These are phyloP conservation scores for Tympanoctomys barrerae DNA, from an alignment of 2,797 vertebrate species.

Conservation along the genomic window DNA sequence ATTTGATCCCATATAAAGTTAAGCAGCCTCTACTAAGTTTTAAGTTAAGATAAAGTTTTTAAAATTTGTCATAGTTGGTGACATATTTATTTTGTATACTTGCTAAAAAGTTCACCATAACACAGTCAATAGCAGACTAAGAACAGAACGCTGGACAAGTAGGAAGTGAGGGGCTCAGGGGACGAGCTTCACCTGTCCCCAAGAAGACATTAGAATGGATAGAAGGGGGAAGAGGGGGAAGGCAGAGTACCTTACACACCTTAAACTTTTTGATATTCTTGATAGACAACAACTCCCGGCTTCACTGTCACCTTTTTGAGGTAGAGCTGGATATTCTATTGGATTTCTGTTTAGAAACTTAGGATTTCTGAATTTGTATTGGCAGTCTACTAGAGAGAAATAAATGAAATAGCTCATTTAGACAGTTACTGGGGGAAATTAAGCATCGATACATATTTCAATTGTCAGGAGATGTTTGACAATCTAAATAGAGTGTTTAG, in stretches of 20 bases:
- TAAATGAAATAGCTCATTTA: neutral
- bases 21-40: neutral
- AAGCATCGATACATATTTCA: neutral
- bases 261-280: neutral
- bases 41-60: neutral
- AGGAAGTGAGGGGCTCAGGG: neutral
- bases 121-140: neutral
- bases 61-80: neutral
- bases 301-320: neutral
- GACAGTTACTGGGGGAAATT: neutral
- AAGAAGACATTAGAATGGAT: neutral
- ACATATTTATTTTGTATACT: neutral
- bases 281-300: neutral
- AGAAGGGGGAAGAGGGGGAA: neutral
- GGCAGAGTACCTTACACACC: neutral
- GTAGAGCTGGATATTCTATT: neutral
- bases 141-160: neutral
- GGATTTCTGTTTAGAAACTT: neutral
- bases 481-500: neutral
- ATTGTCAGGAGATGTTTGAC: neutral
- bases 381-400: neutral
- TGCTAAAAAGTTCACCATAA: neutral
- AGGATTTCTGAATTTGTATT: neutral
- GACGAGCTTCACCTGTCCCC: neutral
- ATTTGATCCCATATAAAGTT: neutral